Evolutionary conservation across 2,797 vertebrate species (phyloP), one percentile per base, ranked within the genome.

Genomic region (Ctenopoma kingsleyae): DNA sequence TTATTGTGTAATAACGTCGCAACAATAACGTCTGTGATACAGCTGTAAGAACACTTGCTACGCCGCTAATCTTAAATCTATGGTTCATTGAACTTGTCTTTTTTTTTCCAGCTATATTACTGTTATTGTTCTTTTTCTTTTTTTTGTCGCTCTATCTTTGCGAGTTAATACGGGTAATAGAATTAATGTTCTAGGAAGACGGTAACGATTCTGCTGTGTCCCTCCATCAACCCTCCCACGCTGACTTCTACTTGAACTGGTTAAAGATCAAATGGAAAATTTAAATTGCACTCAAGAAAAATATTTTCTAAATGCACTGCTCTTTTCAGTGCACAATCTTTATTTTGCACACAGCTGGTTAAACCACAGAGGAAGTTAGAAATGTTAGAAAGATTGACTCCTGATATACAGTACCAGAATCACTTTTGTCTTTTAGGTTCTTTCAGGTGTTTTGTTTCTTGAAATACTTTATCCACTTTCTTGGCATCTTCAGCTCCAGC

Each of bases 401-500:
- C 6, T 43, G 2, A 38, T 53, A 19, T 11, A 4, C 20, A 0
- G 1, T n/a, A 43, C 17, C 41, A n/a, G 12, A 11, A 35, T 48
- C 25, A 5, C 25, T 27, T 27, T 27, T 27, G n/a, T 27, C 25
- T 32, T 47, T 59, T 11, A 19, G 4, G 3, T n/a, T 64, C 3
- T 57, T 22, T n/a, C 25, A 60, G 23, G 4, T 16, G n/a, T 46
- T 64, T 63, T 53, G 1, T 30, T 12, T 43, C 52, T 36, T 53
- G 51, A 67, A 62, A 58, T 38, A 48, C 32, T 22, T 62, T 58
- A 35, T 1, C 22, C 23, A 62, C 22, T 43, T 27, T 38, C 20
- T 5, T 61, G 8, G 41, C 60, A 58, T 67, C 53, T 71, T 52
- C 20, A 66, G 47, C 66, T 72, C 55, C 30, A 46, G 22, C 22